Evolutionary conservation across 1,140 invertebrate species (phyloP).

Genomic region (Pomacea maculata): DNA sequence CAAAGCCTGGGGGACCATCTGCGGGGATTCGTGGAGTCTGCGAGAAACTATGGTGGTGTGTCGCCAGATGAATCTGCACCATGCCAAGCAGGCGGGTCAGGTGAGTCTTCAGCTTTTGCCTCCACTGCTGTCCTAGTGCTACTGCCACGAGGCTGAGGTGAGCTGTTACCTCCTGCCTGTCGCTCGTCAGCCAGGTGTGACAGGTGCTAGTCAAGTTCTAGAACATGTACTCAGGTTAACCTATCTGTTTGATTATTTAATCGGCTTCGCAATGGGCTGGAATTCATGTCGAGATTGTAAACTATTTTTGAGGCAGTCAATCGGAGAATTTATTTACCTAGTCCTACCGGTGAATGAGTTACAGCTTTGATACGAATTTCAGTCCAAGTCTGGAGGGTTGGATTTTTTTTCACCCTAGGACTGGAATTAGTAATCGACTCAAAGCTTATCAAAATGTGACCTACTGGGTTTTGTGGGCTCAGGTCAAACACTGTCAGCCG

Average conservation of each 20-base stretch:
- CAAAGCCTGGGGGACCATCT: conserved; percentile 50
- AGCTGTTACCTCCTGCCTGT: too few relatives aligned
- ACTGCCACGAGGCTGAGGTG: too few relatives aligned
- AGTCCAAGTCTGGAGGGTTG: not conserved
- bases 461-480: too few relatives aligned
- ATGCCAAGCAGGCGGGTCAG: conserved; percentile 43
- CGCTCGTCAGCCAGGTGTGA: too few relatives aligned
- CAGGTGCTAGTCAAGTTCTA: too few relatives aligned
- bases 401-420: not conserved
- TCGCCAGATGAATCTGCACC: conserved; percentile 41
- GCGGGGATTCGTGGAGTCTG: conserved; percentile 54
- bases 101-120: conserved; percentile 29
- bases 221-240: too few relatives aligned
- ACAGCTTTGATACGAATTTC: not conserved
- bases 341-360: not conserved
- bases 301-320: not conserved
- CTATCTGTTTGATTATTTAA: not conserved
- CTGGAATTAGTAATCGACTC: too few relatives aligned
- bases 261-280: not conserved
- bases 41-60: conserved; percentile 54
- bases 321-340: too few relatives aligned
- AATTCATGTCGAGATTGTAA: too few relatives aligned
- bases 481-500: too few relatives aligned
- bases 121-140: not conserved
- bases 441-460: too few relatives aligned